Evolutionary conservation across 2,113 vertebrate species (phyloP), one percentile per base, ranked within the genome.

Genomic region (Catagonus wagneri): DNA sequence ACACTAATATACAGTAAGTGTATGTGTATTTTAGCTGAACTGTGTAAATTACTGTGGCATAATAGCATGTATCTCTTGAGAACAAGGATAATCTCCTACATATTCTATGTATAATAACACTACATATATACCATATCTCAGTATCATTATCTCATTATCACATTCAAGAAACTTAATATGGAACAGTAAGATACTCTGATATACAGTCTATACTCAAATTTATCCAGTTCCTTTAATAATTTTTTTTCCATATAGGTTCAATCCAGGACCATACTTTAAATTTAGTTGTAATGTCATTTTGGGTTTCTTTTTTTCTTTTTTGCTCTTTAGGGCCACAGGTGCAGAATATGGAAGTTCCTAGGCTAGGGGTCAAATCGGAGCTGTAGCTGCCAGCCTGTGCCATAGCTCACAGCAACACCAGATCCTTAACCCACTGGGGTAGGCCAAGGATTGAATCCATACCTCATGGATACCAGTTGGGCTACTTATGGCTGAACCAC

Each of bases 91-190:
- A 60, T 90, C 13, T 58, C 16, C 34, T 90, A 34, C 2, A 61
- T 60, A 61, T 11, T 14, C 61, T 61, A 69, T 85, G 60, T 71
- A 54, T 25, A 25, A n/a, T 61, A 78, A 79, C 14, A 63, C 44
- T 79, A 17, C 32, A 56, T 85, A 27, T 54, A 78, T 34, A 56
- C 13, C 13, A 44, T 32, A 72, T 34, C 11, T 80, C 65, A 71
- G 27, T 71, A 58, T 66, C 50, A 81, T 72, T 44, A 61, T 83
- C 71, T 66, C 50, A 81, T 72, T 44, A 61, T 83, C 71, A 84
- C 9, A 29, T 16, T 90, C 23, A 85, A 84, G 72, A 75, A 79
- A 65, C 56, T 86, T 91, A 86, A 80, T 86, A 84, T 50, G 58
- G 16, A 83, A 76, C 23, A 75, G 34, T 69, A 69, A 78, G 74